phyloP scores from a whole-genome alignment of 2,113 vertebrate genomes.

The Boulengeromyrus knoepffleri region DNA sequence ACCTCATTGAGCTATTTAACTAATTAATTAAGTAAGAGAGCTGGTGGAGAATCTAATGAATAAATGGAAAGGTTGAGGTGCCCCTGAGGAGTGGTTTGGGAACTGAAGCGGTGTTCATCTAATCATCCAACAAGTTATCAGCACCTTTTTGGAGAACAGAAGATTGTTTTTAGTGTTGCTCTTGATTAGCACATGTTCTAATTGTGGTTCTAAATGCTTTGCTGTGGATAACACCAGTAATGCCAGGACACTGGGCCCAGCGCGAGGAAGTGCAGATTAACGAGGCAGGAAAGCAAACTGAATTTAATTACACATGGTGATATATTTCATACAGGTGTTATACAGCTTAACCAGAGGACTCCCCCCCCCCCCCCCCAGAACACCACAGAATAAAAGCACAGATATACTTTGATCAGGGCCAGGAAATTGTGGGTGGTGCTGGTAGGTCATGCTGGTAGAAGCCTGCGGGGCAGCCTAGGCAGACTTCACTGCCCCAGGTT shows the following conservation, averaged over 20 bases:
- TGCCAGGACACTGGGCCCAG: neutral
- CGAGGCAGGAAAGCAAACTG: conserved; percentile 6
- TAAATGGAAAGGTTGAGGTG: neutral
- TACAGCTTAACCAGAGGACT: conserved; percentile 1
- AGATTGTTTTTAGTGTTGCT: neutral
- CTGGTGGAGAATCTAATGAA: neutral
- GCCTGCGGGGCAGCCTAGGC: neutral
- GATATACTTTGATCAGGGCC: neutral
- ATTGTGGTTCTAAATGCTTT: too few relatives aligned
- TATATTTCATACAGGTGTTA: conserved; percentile 22
- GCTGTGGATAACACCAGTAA: neutral
- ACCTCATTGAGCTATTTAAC: neutral
- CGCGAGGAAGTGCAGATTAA: neutral
- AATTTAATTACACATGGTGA: conserved; percentile 23
- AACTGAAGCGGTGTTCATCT: neutral
- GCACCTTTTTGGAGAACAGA: neutral
- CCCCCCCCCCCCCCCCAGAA: neutral
- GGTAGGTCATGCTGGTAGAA: neutral
- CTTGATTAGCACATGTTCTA: neutral
- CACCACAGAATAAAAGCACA: neutral
- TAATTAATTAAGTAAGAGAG: neutral
- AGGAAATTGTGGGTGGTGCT: neutral
- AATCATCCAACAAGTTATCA: neutral
- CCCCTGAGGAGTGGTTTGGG: neutral
- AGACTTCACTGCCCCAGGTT: neutral